Evolutionary conservation across 2,797 vertebrate species (phyloP).

Genomic region (Poeciliopsis turneri): DNA sequence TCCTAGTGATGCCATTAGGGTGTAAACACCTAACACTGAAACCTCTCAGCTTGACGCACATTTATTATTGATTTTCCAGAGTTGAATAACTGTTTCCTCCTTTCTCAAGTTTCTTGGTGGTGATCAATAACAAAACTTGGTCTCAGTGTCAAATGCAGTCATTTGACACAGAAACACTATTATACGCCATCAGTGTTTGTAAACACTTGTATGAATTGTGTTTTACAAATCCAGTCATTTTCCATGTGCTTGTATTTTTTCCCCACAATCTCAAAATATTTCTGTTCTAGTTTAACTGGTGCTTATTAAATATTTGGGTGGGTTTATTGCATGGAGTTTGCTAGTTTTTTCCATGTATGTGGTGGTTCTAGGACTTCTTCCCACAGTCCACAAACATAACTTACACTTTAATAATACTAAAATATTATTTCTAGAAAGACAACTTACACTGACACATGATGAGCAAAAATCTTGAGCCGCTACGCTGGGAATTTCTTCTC

Average conservation of each 20-base stretch:
- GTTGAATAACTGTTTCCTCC: neutral
- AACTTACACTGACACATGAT: neutral
- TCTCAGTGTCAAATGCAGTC: neutral
- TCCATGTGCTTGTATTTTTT: too few species aligned
- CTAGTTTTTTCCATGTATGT: too few species aligned
- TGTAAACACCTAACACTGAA: neutral
- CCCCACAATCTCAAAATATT: too few species aligned
- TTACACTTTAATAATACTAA: neutral
- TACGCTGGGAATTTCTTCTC: conserved; percentile 30
- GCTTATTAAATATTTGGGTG: too few species aligned
- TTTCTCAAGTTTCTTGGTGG: neutral
- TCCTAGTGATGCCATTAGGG: neutral
- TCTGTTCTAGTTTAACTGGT: too few species aligned
- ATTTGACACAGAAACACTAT: neutral
- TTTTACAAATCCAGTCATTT: neutral
- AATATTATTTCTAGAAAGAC: neutral
- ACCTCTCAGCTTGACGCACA: neutral
- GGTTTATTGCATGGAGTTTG: too few species aligned
- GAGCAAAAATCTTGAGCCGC: conserved; percentile 1
- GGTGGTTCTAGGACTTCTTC: neutral
- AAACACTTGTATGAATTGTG: neutral
- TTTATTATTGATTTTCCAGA: neutral
- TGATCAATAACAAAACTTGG: neutral
- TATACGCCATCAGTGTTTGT: neutral
- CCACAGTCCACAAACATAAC: neutral